phyloP scores from a whole-genome alignment of 2,888 invertebrate species.

The Hylaea fasciaria region DNA sequence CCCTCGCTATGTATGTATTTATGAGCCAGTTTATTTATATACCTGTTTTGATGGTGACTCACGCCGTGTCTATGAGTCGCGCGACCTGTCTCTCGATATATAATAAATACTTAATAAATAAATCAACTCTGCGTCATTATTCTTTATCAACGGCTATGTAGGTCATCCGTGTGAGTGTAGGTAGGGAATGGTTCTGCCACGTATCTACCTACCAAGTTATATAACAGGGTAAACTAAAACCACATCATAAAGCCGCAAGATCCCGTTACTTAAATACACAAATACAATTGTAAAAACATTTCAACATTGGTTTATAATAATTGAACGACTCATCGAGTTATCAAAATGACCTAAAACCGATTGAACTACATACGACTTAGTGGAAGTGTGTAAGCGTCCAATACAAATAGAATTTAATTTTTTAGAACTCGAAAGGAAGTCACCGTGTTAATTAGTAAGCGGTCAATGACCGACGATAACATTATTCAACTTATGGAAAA shows the following conservation, averaged over 20 bases:
- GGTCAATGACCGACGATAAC: constrained; percentile 64
- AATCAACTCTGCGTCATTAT: constrained; percentile 9
- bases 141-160: constrained; percentile 5
- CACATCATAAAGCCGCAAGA: constrained; percentile 22
- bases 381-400: constrained; percentile 52
- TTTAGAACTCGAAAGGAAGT: constrained; percentile 69
- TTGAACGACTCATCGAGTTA: constrained; percentile 49
- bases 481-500: constrained; percentile 55
- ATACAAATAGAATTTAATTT: constrained; percentile 56
- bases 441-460: constrained; percentile 73
- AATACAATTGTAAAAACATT: not conserved
- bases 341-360: constrained; percentile 60
- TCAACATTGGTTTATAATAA: no score
- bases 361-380: constrained; percentile 51
- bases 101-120: constrained; percentile 1
- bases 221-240: constrained; percentile 17
- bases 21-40: constrained; percentile 51
- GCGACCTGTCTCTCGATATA: constrained; percentile 34
- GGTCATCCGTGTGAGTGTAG: constrained; percentile 1
- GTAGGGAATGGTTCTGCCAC: not conserved
- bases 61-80: constrained; percentile 38
- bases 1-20: constrained; percentile 56
- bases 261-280: constrained; percentile 15
- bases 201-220: not conserved
- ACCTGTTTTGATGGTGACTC: constrained; percentile 48